Base-by-base conservation (phyloP, 2,797 vertebrate genomes). In the Linurgus olivaceus region DNA sequence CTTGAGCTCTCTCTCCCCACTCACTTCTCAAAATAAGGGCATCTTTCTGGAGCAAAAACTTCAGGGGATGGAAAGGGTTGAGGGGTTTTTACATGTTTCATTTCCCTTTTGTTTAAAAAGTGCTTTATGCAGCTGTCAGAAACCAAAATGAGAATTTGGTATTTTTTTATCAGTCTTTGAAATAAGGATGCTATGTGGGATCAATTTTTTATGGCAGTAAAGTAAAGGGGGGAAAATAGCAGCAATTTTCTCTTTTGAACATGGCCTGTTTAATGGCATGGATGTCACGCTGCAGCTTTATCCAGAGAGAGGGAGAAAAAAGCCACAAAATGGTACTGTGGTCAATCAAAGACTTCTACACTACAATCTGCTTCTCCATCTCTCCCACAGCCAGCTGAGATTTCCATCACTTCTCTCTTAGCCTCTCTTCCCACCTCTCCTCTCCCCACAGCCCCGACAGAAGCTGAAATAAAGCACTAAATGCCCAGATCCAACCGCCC, bases 201-300 rank as follows among this genome's bases (percentile, higher is more conserved):
- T 98, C 98, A 98, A 97, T 98, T 98, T 98, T 98, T 98, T 97
- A 98, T 98, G 97, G 96, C 98, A 97, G 97, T 96, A 97, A 98
- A 98, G 98, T 98, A 97, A 98, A 97, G 96, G 96, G 96, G 96
- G 97, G 96, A 97, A 98, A 98, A 98, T 98, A 97, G 97, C 97
- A 97, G 98, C 98, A 98, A 98, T 98, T 98, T 98, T 98, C 97
- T 98, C 97, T 97, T 97, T 97, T 97, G 98, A 98, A 97, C 96
- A 97, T 93, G 96, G 95, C 97, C 97, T 97, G 95, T 97, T 98
- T 98, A 98, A 98, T 98, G 97, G 97, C 97, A 97, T 93, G 97
- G 96, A 97, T 98, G 97, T 98, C 98, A 98, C 20, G 2, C 96
- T 88, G 94, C 94, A 97, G 96, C 93, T 98, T 97, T 96, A 97